Base-by-base conservation (phyloP, 1,140 invertebrate genomes). In the Euborellia annulipes region DNA sequence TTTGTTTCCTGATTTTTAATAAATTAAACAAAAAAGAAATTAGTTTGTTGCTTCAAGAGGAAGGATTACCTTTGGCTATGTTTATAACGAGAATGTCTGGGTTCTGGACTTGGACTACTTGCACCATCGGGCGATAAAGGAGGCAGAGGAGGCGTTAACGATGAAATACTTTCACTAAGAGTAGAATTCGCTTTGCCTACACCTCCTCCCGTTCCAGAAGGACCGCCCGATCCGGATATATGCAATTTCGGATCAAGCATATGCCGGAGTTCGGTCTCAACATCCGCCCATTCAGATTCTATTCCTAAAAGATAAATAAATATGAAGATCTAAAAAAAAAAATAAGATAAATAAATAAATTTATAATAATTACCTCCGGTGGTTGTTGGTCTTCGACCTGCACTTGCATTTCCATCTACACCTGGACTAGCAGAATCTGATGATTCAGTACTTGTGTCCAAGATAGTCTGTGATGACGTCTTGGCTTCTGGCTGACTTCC, bases 201-300 rank as follows among this genome's bases (percentile, higher is more conserved):
- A 6, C 23, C 23, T 27, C 23, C 23, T 27, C 23, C 23, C 23
- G 23, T 6, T 27, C 23, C 23, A 27, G 23, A 27, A 59, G 61
- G 47, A 55, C 61, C 52, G 61, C 68, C 54, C 54, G 73, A 55
- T 18, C 67, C 62, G 53, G 73, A 62, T 45, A 65, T 65, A 19
- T 73, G 71, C 18, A 74, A 51, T 55, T 73, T 75, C 20, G 79
- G 78, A 57, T 85, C 79, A 38, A 85, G 60, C 55, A 85, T 85
- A 55, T 80, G 78, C 22, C 81, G 65, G 17, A 85, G 67, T 58
- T 85, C 84, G 8, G 76, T 78, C 62, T 87, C 82, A 2, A 85
- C 82, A 54, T 85, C 82, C 9, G 83, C 80, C 84, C 84, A 87
- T 60, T 85, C 82, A 2, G 79, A 78, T 54, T 84, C 80, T 55